Evolutionary conservation across 2,888 invertebrate species (phyloP).

Genomic region (Deroplatys truncata): DNA sequence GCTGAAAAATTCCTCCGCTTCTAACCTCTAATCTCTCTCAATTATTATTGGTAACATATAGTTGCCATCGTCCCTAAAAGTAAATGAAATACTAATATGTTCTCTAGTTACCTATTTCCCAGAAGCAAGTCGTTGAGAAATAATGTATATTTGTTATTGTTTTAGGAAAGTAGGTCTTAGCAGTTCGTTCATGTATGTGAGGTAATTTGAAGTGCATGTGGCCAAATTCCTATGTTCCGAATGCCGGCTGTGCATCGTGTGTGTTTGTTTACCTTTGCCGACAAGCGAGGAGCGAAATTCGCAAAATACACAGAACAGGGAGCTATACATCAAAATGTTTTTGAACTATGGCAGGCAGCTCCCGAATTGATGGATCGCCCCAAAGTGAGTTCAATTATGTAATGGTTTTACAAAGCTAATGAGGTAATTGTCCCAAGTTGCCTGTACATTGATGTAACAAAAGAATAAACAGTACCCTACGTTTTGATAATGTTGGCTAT

Average conservation of each 20-base stretch:
- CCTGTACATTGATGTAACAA: background rate
- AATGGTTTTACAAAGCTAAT: background rate
- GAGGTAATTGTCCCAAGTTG: background rate
- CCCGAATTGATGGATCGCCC: background rate
- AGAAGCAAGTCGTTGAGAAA: too few relatives aligned
- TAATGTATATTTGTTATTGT: too few relatives aligned
- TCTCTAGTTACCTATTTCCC: too few relatives aligned
- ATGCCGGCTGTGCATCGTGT: background rate
- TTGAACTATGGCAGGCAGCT: background rate
- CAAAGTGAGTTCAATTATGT: background rate
- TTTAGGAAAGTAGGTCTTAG: background rate
- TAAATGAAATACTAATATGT: too few relatives aligned
- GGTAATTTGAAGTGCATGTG: background rate
- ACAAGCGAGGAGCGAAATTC: background rate
- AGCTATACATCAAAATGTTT: background rate
- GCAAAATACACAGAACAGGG: background rate
- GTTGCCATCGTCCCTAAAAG: too few relatives aligned
- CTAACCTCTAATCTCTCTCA: too few relatives aligned
- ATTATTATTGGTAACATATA: too few relatives aligned
- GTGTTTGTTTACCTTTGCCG: background rate
- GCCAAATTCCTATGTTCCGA: background rate
- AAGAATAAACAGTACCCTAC: too few relatives aligned
- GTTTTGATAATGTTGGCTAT: too few relatives aligned
- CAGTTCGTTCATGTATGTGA: background rate
- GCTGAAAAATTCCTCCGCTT: too few relatives aligned